Evolutionary conservation across 2,113 vertebrate genomes (phyloP), one percentile per base, ranked within the genome.

Genomic region (Lynx canadensis): DNA sequence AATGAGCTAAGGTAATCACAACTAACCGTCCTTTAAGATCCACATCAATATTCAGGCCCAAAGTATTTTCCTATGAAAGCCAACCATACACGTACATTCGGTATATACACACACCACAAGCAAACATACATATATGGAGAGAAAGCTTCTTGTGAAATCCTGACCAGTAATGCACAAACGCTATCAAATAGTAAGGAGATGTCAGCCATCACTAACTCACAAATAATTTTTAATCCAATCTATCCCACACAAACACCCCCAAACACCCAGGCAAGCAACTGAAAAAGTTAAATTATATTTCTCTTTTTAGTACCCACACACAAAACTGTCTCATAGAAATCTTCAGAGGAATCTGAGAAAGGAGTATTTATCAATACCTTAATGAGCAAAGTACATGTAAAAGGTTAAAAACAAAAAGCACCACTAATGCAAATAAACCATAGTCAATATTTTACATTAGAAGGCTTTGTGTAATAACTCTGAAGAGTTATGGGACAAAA

Each of bases 121-220:
- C 18, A 95, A 57, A 80, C 14, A 95, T 5, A 84, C 68, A 74
- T 52, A 84, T 41, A 52, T n/a, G 23, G 7, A 76, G 48, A 85
- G 63, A 88, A 91, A 68, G 60, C 41, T 84, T 76, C 71, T 80
- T 96, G 90, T 85, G 69, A 95, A 94, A 48, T 19, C 88, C 0
- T 57, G 6, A 80, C 18, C 18, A 92, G 71, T 73, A 94, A 89
- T 66, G n/a, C 73, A 83, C 31, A 55, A 33, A 80, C 4, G 85
- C 78, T 31, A 52, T 71, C 95, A 93, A 95, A 94, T 88, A 90
- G 66, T 88, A 87, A 96, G 66, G 38, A 96, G 19, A 89, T 88
- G 19, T 48, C 36, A 89, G 79, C 33, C 89, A 96, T 80, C 29
- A 87, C 41, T 73, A 93, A 29, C 15, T 86, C 68, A 68, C 36